Evolutionary conservation across 1,140 invertebrate genomes (phyloP).

Genomic region (Monochamus saltuarius): DNA sequence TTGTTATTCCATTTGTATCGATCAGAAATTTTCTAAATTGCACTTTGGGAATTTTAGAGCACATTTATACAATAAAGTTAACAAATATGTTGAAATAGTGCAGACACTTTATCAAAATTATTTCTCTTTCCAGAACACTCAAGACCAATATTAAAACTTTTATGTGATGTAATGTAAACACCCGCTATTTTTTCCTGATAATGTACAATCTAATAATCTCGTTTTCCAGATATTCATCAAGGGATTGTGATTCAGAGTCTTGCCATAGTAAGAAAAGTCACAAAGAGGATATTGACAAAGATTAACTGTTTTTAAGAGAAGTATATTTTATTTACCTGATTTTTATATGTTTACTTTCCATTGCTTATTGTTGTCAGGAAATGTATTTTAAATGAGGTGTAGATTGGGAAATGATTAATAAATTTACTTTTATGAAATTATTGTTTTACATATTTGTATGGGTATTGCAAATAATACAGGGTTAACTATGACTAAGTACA

Average conservation of each 20-base stretch:
- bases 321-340: not conserved
- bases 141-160: slow-evolving; percentile 6
- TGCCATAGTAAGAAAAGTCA: slow-evolving; percentile 35
- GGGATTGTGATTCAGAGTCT: slow-evolving; percentile 34
- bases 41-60: not conserved
- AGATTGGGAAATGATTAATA: no score
- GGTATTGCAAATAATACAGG: not conserved
- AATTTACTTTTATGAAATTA: no score
- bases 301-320: not conserved
- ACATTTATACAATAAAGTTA: not conserved
- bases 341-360: not conserved
- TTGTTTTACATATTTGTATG: not conserved
- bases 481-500: no score
- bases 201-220: slow-evolving; percentile 6
- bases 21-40: not conserved
- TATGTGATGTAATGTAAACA: slow-evolving; percentile 20
- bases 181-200: not conserved
- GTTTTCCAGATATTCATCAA: slow-evolving; percentile 31
- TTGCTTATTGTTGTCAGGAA: not conserved
- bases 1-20: not conserved
- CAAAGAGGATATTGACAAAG: slow-evolving; percentile 29
- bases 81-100: not conserved
- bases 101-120: not conserved
- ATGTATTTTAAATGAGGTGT: slow-evolving; percentile 1
- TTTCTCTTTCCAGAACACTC: slow-evolving; percentile 13